These are phyloP conservation scores for Drosophila eohydei DNA, from an alignment of 2,888 invertebrate genomes.

Conservation along the genomic window DNA sequence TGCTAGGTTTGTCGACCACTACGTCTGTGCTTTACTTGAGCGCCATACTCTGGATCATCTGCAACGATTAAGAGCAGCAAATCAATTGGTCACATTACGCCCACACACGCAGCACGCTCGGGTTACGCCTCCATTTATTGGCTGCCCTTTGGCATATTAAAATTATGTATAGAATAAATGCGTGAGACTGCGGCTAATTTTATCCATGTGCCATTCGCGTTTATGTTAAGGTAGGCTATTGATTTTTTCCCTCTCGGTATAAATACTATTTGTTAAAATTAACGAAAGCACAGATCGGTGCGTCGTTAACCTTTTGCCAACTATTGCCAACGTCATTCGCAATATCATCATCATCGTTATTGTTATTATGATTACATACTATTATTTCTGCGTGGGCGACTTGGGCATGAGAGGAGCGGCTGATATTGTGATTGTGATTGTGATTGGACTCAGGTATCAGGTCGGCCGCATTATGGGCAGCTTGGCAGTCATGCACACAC, in stretches of 20 bases:
- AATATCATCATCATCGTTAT: constrained; percentile 32
- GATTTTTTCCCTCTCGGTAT: constrained; percentile 49
- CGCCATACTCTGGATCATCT: constrained; percentile 76
- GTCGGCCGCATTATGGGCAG: constrained; percentile 40
- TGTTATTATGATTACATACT: constrained; percentile 54
- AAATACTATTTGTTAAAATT: constrained; percentile 36
- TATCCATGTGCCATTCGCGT: constrained; percentile 53
- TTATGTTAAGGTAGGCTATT: constrained; percentile 59
- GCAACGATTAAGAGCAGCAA: constrained; percentile 71
- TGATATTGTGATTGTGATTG: constrained; percentile 47
- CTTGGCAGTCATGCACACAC: constrained; percentile 25
- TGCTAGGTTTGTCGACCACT: constrained; percentile 45
- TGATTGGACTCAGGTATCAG: constrained; percentile 62
- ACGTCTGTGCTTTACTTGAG: constrained; percentile 58
- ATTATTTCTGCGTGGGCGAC: constrained; percentile 64
- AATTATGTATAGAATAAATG: constrained; percentile 9
- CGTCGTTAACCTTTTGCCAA: constrained; percentile 30
- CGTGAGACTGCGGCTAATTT: constrained; percentile 56
- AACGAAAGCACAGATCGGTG: constrained; percentile 36
- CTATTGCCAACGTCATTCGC: constrained; percentile 41
- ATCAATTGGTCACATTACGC: constrained; percentile 53
- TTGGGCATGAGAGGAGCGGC: constrained; percentile 32
- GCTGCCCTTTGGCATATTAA: not conserved
- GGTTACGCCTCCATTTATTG: constrained; percentile 10
- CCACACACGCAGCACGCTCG: constrained; percentile 55